A percentile compares a stretch with the other conserved stretches of the same genome.
These are phyloP conservation scores for Fopius arisanus DNA, from an alignment of 1,140 invertebrate genomes.

Conservation along the genomic window DNA sequence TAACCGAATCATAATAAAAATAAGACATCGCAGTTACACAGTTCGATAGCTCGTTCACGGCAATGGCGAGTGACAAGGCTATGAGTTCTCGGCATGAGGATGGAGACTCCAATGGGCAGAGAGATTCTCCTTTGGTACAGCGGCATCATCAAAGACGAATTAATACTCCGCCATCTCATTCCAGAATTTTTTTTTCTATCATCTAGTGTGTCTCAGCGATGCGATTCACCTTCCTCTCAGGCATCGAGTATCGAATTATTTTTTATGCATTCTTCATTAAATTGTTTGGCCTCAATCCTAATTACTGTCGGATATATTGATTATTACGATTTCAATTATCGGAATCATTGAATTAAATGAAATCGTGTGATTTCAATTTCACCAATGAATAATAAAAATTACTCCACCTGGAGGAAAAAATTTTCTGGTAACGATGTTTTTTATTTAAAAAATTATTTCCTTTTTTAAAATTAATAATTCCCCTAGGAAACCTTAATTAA, in stretches of 20 bases:
- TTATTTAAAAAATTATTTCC: no score
- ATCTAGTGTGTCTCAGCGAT: not conserved
- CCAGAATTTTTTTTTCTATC: not conserved
- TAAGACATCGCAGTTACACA: constrained; percentile 51
- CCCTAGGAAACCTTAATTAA: no score
- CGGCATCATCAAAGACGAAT: constrained; percentile 32
- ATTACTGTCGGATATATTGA: not conserved
- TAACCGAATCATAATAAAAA: constrained; percentile 26
- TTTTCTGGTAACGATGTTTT: no score
- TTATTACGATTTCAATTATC: not conserved
- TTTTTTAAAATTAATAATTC: no score
- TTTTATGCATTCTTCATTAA: not conserved
- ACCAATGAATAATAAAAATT: no score
- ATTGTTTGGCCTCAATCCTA: not conserved
- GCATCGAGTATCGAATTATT: constrained; percentile 22
- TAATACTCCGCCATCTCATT: constrained; percentile 31
- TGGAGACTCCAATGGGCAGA: constrained; percentile 43
- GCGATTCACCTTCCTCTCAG: not conserved
- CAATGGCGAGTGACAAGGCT: constrained; percentile 57
- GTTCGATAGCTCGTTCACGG: constrained; percentile 51
- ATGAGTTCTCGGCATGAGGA: constrained; percentile 45
- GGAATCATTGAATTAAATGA: no score
- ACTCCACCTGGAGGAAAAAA: no score
- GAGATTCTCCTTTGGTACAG: constrained; percentile 25
- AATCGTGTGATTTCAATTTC: no score